These are phyloP conservation scores for Oryzias celebensis DNA, from an alignment of 2,113 vertebrate genomes.

Conservation along the genomic window DNA sequence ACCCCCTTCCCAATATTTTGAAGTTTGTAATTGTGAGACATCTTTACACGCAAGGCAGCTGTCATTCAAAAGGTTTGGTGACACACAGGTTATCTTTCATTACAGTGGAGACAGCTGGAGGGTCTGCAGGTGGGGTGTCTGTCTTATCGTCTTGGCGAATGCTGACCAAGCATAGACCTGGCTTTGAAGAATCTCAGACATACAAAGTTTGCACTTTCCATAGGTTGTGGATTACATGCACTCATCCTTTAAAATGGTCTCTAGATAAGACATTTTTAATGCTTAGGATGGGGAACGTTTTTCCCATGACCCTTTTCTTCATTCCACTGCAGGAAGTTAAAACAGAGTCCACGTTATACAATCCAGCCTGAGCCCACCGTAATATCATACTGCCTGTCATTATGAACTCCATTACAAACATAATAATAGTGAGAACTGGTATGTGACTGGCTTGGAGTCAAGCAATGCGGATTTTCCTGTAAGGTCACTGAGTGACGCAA, in stretches of 20 bases:
- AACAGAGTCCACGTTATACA: slow-evolving; percentile 9
- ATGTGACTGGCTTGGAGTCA: slow-evolving; percentile 69
- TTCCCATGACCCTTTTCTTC: background rate
- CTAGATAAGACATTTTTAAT: too few relatives aligned
- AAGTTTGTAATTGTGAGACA: slow-evolving; percentile 61
- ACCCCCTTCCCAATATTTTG: slow-evolving; percentile 56
- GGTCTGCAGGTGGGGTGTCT: slow-evolving; percentile 47
- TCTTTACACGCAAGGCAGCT: slow-evolving; percentile 73
- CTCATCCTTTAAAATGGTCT: background rate
- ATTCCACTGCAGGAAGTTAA: background rate
- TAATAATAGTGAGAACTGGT: slow-evolving; percentile 65
- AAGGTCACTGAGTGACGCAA: slow-evolving; percentile 76
- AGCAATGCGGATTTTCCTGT: slow-evolving; percentile 82
- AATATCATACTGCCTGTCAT: slow-evolving; percentile 44
- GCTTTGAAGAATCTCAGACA: slow-evolving; percentile 3
- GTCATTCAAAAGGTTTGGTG: slow-evolving; percentile 45
- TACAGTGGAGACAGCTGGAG: slow-evolving; percentile 30
- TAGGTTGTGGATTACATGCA: slow-evolving; percentile 12
- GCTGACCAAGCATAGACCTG: slow-evolving; percentile 20
- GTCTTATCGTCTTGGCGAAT: slow-evolving; percentile 43
- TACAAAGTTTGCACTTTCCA: slow-evolving; percentile 25
- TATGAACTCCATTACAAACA: slow-evolving; percentile 48
- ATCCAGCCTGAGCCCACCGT: slow-evolving; percentile 11
- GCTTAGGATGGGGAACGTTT: background rate
- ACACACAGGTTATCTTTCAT: slow-evolving; percentile 39